These are phyloP conservation scores for Drosophila parvula DNA, from an alignment of 1,140 invertebrate genomes.

Conservation along the genomic window DNA sequence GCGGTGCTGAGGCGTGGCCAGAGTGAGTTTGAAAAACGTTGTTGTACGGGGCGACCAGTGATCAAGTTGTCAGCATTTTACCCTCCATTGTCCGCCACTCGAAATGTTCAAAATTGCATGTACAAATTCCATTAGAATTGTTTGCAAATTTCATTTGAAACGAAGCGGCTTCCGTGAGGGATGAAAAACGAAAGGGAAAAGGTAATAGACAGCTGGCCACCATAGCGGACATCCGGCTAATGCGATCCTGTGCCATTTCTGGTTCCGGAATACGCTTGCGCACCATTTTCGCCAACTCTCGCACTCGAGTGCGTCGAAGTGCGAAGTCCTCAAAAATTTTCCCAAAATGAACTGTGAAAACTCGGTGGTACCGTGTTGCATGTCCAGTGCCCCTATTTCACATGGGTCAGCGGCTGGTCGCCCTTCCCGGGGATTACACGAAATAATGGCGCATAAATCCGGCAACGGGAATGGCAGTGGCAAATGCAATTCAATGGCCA, in stretches of 20 bases:
- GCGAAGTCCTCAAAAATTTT: constrained; percentile 32
- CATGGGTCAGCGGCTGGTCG: constrained; percentile 62
- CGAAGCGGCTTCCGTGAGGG: constrained; percentile 6
- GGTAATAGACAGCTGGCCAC: constrained; percentile 52
- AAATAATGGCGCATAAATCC: constrained; percentile 80
- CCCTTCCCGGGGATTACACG: constrained; percentile 58
- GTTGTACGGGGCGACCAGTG: constrained; percentile 30
- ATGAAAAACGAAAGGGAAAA: constrained; percentile 7
- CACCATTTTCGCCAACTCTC: constrained; percentile 56
- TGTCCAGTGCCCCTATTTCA: constrained; percentile 78
- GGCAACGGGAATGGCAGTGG: constrained; percentile 47
- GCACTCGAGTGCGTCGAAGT: constrained; percentile 55
- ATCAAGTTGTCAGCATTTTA: constrained; percentile 66
- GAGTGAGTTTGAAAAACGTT: constrained; percentile 36
- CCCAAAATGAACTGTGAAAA: constrained; percentile 42
- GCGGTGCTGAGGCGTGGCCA: constrained; percentile 49
- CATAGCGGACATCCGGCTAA: constrained; percentile 75
- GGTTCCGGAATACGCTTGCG: constrained; percentile 41
- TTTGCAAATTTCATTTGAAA: constrained; percentile 71
- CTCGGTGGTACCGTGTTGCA: constrained; percentile 40
- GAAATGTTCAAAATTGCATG: constrained; percentile 56
- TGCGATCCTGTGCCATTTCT: constrained; percentile 51
- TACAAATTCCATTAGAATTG: constrained; percentile 75
- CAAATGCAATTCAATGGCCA: constrained; percentile 59
- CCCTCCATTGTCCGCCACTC: constrained; percentile 24